Base-by-base conservation (phyloP, 2,888 invertebrate species). In the Eristalinus aeneus region DNA sequence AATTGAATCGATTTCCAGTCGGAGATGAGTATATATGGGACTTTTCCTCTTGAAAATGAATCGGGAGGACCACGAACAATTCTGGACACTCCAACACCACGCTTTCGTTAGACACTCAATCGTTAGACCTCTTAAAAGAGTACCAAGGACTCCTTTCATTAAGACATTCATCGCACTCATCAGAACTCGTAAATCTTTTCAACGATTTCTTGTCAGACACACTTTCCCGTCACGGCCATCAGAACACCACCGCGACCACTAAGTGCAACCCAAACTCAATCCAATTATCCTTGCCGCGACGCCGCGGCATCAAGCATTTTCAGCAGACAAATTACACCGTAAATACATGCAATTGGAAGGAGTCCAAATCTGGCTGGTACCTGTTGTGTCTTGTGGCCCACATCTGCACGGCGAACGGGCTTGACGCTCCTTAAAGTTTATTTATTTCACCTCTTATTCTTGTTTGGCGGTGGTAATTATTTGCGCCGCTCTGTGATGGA, bases 261-360 rank as follows among this genome's bases (percentile, higher is more conserved):
- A 8, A 16, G 16, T 16, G 46, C 46, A 46, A 16, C 16, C 16
- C 6, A 46, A 64, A 20, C 36, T 0, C 56, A 32, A 68, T 58
- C 76, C 85, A 85, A 85, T 80, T 85, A 80, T 85, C 85, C 73
- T 63, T 75, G 20, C 9, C 61, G 46, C 39, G 53, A 56, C 56
- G 56, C 63, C 76, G 76, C 46, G 58, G 68, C 80, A 63, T 67
- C n/a, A n/a, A 67, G 73, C 63, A 81, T 81, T 85, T 80, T 85
- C 76, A 76, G 22, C 85, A 76, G 76, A 76, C 85, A 81, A 85
- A 85, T 85, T 80, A 85, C 64, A 65, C 68, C 53, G 85, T 73
- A 76, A 77, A 76, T 76, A 85, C 85, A 85, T 73, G 85, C 76
- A 65, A 36, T 85, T 85, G 85, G 85, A 80, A 67, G 16, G 20